phyloP scores from a whole-genome alignment of 2,113 vertebrate species.

The Butastur rufipennis region DNA sequence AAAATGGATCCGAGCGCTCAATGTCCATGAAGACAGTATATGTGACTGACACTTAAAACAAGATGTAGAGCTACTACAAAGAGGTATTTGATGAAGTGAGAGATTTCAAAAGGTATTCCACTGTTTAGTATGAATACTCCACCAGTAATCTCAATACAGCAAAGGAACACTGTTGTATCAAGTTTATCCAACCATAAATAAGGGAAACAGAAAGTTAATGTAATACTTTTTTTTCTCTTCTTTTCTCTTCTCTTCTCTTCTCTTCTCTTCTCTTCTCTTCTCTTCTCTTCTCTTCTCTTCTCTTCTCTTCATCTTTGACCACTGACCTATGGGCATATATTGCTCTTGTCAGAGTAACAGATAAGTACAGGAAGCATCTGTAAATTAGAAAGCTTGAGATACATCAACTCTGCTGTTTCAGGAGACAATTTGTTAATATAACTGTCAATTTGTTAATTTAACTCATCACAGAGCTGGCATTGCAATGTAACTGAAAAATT shows the following conservation, averaged over 20 bases:
- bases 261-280: background rate
- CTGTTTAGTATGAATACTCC: background rate
- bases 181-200: background rate
- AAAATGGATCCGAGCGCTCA: background rate
- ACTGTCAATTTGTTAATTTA: slow-evolving; percentile 56
- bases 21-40: background rate
- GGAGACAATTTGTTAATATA: slow-evolving; percentile 38
- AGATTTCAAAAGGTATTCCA: background rate
- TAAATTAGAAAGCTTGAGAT: slow-evolving; percentile 39
- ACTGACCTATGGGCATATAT: background rate
- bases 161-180: background rate
- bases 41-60: background rate
- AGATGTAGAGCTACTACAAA: background rate
- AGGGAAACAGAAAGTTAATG: background rate
- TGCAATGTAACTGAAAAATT: slow-evolving; percentile 6
- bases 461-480: slow-evolving; percentile 26
- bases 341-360: background rate
- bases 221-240: background rate
- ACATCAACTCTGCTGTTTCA: background rate
- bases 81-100: background rate
- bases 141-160: background rate
- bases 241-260: background rate
- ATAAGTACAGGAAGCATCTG: slow-evolving; percentile 7
- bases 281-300: no score
- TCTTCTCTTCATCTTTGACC: background rate